Conservation (phyloP, 2,797 vertebrate species). For the Malurus splendens region DNA sequence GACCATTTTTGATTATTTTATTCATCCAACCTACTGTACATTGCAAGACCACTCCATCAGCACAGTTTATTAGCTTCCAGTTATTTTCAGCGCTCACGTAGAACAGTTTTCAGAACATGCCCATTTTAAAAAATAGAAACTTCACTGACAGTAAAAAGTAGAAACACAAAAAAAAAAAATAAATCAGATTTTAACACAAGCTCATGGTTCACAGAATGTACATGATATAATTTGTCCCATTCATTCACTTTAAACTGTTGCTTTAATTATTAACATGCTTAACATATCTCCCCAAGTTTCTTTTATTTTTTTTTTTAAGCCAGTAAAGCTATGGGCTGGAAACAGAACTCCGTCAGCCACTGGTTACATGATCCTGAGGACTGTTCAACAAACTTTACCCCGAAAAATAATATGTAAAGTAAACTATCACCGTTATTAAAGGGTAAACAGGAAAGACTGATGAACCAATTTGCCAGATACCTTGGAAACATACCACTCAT, state of each 20-base stretch:
- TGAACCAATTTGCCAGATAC: conserved; percentile 12
- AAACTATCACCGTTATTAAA: conserved; percentile 3
- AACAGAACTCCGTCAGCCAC: neutral
- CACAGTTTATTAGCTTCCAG: neutral
- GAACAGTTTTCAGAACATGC: neutral
- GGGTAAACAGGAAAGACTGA: conserved; percentile 27
- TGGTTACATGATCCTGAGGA: neutral
- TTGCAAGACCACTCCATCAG: neutral
- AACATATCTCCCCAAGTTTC: neutral
- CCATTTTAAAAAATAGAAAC: neutral
- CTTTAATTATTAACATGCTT: neutral
- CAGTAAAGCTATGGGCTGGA: neutral
- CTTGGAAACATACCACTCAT: neutral
- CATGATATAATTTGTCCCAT: neutral
- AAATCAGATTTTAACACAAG: neutral
- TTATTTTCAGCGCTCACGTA: neutral
- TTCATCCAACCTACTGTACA: neutral
- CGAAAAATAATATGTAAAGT: neutral
- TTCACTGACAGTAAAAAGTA: neutral
- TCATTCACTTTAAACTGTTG: neutral
- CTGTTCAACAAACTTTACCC: neutral
- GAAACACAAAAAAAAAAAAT: neutral
- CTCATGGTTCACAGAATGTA: neutral
- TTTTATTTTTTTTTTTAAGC: neutral
- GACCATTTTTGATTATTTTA: neutral